Conservation (phyloP, 1,140 invertebrate genomes). For the Himalopsyche phryganea region DNA sequence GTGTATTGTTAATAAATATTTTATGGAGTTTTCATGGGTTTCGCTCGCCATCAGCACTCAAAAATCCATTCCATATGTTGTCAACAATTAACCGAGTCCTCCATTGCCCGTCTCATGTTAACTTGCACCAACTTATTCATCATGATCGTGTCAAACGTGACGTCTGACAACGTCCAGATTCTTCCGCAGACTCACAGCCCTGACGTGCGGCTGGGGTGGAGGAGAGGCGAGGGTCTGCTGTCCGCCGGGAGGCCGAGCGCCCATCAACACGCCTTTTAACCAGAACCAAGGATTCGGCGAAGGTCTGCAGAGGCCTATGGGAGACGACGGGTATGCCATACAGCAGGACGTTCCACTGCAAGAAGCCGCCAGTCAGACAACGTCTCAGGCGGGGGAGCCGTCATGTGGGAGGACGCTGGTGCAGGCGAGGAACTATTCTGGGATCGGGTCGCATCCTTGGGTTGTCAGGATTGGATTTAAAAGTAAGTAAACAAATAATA, state of each 20-base stretch:
- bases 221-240: slow-evolving; percentile 50
- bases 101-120: neutral
- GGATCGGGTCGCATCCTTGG: slow-evolving; percentile 66
- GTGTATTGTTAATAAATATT: neutral
- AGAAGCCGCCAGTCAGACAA: neutral
- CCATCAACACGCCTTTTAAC: slow-evolving; percentile 35
- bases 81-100: neutral
- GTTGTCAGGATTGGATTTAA: slow-evolving; percentile 63
- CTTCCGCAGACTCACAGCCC: slow-evolving; percentile 47
- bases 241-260: slow-evolving; percentile 40
- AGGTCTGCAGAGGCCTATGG: slow-evolving; percentile 35
- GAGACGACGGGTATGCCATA: slow-evolving; percentile 5
- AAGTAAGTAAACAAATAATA: slow-evolving; percentile 46
- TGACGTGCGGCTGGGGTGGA: slow-evolving; percentile 46
- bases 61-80: neutral
- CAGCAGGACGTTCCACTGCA: neutral
- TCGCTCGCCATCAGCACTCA: neutral
- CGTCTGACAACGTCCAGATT: slow-evolving; percentile 38
- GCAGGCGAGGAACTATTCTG: slow-evolving; percentile 58
- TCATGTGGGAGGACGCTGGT: slow-evolving; percentile 61
- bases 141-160: neutral
- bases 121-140: slow-evolving; percentile 3
- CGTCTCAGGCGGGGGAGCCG: neutral
- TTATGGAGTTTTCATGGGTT: neutral
- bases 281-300: too few species aligned